These are phyloP conservation scores for Babyrousa celebensis DNA, from an alignment of 2,797 vertebrate species.

Conservation along the genomic window DNA sequence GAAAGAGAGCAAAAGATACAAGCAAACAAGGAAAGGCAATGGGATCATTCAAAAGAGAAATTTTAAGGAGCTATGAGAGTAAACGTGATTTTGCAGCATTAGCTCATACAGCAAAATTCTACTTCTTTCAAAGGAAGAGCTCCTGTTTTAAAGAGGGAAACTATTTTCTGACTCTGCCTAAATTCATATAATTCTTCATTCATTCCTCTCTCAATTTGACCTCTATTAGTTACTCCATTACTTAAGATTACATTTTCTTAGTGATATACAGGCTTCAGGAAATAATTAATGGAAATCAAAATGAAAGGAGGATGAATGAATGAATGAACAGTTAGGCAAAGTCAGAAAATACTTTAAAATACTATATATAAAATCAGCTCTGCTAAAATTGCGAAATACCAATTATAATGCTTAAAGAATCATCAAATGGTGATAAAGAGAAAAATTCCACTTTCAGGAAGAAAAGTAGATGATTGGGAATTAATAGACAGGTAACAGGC, in stretches of 20 bases:
- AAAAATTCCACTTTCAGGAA: constrained; percentile 48
- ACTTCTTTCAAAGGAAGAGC: not conserved
- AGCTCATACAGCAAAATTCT: not conserved
- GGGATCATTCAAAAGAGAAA: not conserved
- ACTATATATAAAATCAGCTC: constrained; percentile 58
- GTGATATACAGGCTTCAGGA: not conserved
- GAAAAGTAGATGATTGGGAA: not conserved
- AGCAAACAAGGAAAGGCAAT: not conserved
- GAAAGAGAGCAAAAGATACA: constrained; percentile 29
- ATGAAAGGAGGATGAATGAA: not conserved
- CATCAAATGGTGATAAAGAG: not conserved
- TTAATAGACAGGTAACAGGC: not conserved
- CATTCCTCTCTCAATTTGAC: not conserved
- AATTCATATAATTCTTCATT: not conserved
- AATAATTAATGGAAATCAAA: not conserved
- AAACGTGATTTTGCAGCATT: not conserved
- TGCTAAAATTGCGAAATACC: constrained; percentile 11
- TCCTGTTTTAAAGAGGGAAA: constrained; percentile 6
- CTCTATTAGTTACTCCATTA: not conserved
- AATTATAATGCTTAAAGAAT: not conserved
- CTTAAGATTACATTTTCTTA: not conserved
- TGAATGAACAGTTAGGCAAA: not conserved
- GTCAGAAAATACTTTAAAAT: not conserved
- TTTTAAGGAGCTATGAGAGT: not conserved
- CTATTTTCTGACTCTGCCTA: not conserved